Conservation (phyloP, 92 coral and sea anemone species). For the Zoanthus solanderi region DNA sequence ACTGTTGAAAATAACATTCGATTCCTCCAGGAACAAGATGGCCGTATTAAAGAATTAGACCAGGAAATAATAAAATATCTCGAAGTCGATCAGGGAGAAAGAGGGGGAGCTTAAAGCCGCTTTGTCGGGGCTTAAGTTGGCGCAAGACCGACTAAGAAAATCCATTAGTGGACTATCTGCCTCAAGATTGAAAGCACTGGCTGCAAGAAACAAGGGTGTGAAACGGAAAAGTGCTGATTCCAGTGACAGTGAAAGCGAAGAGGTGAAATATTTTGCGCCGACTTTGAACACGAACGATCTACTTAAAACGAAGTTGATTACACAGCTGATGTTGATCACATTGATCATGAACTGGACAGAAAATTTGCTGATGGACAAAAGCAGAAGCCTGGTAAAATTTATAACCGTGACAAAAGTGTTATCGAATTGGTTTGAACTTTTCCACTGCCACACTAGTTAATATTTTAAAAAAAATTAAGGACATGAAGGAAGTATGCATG, state of each 20-base stretch:
- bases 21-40: conserved; percentile 38
- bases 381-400: neutral
- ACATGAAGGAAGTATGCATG: conserved; percentile 34
- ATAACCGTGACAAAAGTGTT: neutral
- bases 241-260: conserved; percentile 44
- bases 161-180: conserved; percentile 46
- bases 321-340: neutral
- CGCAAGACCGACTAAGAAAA: conserved; percentile 52
- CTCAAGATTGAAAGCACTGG: conserved; percentile 40
- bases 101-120: conserved; percentile 51
- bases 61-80: conserved; percentile 38
- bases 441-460: neutral
- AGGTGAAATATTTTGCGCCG: conserved; percentile 23
- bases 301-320: conserved; percentile 40
- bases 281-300: conserved; percentile 13
- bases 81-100: conserved; percentile 6
- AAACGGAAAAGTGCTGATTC: conserved; percentile 26
- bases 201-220: conserved; percentile 34
- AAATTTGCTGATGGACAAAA: neutral
- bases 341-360: neutral
- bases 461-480: neutral
- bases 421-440: neutral
- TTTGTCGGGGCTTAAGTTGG: conserved; percentile 42
- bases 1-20: conserved; percentile 49
- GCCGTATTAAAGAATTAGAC: conserved; percentile 28